Evolutionary conservation across 2,797 vertebrate species (phyloP), one percentile per base, ranked within the genome.

Genomic region (Sardinella longiceps): DNA sequence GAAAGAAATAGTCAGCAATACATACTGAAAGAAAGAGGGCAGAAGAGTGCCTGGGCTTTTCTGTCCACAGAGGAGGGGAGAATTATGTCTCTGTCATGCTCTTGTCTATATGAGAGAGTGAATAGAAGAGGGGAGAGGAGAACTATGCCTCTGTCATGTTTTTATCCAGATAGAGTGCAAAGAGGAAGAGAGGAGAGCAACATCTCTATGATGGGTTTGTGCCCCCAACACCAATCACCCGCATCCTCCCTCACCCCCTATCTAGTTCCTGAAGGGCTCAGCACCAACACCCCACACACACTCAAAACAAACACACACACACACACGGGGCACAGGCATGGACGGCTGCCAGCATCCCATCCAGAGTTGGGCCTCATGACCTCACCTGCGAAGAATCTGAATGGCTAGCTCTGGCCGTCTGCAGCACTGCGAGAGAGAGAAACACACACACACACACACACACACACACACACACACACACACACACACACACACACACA

Each of bases 401-500:
- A n/a, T n/a, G 58, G 9, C n/a, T 60, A 10, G 53, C 50, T 51
- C 11, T 51, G 11, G 9, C 11, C 50, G 14, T 43, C 48, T 15
- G 48, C 48, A 15, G 12, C 48, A 56, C 51, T 56, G 51, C 23
- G 51, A 56, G 51, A 56, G 18, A 56, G 18, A 56, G 51, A 56
- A 10, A 25, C 60, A 63, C 56, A 60, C 18, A 60, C 56, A 60
- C 56, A 60, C 56, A 60, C n/a, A 25, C n/a, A n/a, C n/a, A n/a
- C n/a, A n/a, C n/a, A n/a, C n/a, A n/a, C n/a, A n/a, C n/a, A n/a
- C n/a, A n/a, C n/a, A n/a, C n/a, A n/a, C n/a, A n/a, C n/a, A n/a
- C n/a, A n/a, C n/a, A n/a, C n/a, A n/a, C n/a, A n/a, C 60, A 63
- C 60, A 63, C 60, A 30, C 60, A 63, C 60, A 63, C 25, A 30